Base-by-base conservation (phyloP, 64 coral and sea anemone species). In the Porites lutea region DNA sequence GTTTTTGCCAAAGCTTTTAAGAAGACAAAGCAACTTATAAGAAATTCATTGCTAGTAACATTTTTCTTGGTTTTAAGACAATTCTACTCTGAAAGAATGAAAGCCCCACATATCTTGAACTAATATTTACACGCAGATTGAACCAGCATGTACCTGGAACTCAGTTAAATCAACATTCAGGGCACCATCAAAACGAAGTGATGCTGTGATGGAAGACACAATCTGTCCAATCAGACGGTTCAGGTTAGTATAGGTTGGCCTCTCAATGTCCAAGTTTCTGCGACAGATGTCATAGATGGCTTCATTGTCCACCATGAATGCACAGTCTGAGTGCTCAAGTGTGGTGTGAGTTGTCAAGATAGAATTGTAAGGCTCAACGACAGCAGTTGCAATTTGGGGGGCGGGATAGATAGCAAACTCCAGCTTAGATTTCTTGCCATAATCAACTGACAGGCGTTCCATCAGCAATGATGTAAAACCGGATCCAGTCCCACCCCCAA, bases 211-310 rank as follows among this genome's bases (percentile, higher is more conserved):
- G 4, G 81, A 84, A 19, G 81, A 84, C 81, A 84, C 81, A 52
- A 84, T 84, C 81, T 84, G 81, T 9, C 81, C 81, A 22, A 84
- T 84, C 6, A 84, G 81, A 52, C 81, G 81, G 63, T 84, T 84
- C 46, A 84, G 63, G 47, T 84, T 84, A 61, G 81, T 84, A 20
- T 84, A 84, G 11, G 81, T 84, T 61, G 81, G 81, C 81, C 81
- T 84, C 45, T 84, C 81, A 52, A 84, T 84, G 81, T 84, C 81
- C 16, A 84, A 53, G 63, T 84, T 84, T 51, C 81, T 67, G 61
- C 81, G 81, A 48, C 81, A 84, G 81, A 84, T 84, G 81, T 84
- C 81, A 51, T 84, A 84, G 45, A 84, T 84, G 37, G 81, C 81
- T 67, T 84, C 81, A 51, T 84, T 84, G 19, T 84, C 81, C 9